Conservation (phyloP, 2,797 vertebrate genomes). For the Platalea minor region DNA sequence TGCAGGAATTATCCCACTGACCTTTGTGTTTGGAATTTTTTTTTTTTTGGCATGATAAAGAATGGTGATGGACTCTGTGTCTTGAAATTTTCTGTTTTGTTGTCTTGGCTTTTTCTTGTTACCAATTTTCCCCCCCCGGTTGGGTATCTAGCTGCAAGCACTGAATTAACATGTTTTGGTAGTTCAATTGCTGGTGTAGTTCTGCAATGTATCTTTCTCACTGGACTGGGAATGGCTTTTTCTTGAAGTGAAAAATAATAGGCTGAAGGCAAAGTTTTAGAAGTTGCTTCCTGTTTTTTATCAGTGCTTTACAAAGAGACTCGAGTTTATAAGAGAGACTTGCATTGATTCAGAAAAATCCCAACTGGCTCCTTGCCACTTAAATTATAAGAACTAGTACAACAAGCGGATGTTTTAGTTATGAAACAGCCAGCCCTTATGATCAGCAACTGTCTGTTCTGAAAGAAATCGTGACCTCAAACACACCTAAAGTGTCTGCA, state of each 20-base stretch:
- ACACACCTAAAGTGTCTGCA: not conserved
- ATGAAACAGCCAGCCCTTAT: not conserved
- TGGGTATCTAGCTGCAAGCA: not conserved
- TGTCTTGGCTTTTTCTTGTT: not conserved
- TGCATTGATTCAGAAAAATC: not conserved
- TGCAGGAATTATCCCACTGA: not conserved
- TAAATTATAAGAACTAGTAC: not conserved
- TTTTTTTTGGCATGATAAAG: not conserved
- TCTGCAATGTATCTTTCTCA: not conserved
- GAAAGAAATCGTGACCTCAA: not conserved
- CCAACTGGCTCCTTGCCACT: not conserved
- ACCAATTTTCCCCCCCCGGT: fast-evolving
- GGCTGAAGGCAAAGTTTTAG: not conserved
- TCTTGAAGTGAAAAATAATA: not conserved
- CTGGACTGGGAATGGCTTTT: not conserved
- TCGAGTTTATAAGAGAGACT: not conserved
- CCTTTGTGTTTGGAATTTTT: not conserved
- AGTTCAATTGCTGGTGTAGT: not conserved
- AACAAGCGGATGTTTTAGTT: not conserved
- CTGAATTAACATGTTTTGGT: not conserved
- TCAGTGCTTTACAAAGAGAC: not conserved
- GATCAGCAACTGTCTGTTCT: not conserved
- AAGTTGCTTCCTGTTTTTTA: not conserved
- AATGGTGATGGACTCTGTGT: not conserved
- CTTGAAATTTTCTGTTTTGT: not conserved